These are phyloP conservation scores for Hoplostethus mediterraneus DNA, from an alignment of 2,797 vertebrate genomes.

Conservation along the genomic window DNA sequence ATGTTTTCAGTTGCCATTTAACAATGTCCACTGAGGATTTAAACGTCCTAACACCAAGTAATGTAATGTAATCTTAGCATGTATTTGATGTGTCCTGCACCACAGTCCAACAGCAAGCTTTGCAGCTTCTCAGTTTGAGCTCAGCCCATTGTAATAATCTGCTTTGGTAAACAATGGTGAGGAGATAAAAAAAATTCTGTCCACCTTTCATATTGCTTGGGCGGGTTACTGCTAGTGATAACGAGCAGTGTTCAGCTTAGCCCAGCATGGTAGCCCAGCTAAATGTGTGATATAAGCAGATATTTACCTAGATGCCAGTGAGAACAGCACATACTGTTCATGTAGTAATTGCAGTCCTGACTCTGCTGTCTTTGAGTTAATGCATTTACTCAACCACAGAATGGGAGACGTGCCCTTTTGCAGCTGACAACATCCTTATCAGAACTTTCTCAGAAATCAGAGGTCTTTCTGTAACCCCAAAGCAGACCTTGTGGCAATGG, in stretches of 20 bases:
- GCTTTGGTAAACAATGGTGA: slow-evolving; percentile 39
- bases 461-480: not conserved
- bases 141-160: slow-evolving; percentile 28
- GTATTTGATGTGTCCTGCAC: no score
- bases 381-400: not conserved
- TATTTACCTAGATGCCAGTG: slow-evolving; percentile 35
- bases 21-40: no score
- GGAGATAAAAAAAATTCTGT: slow-evolving; percentile 29
- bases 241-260: slow-evolving; percentile 12
- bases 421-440: not conserved
- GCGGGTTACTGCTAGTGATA: slow-evolving; percentile 28
- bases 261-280: not conserved
- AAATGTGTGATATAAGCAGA: slow-evolving; percentile 1
- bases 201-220: slow-evolving; percentile 21
- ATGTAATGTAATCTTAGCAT: no score
- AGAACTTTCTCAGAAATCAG: not conserved
- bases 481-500: not conserved
- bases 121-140: slow-evolving; percentile 20
- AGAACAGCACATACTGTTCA: slow-evolving; percentile 45
- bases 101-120: slow-evolving; percentile 24
- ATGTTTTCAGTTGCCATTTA: no score
- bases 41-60: no score
- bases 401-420: not conserved
- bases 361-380: not conserved
- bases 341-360: slow-evolving; percentile 48